phyloP scores from a whole-genome alignment of 2,113 vertebrate genomes.

The Trematocara unimaculatum region DNA sequence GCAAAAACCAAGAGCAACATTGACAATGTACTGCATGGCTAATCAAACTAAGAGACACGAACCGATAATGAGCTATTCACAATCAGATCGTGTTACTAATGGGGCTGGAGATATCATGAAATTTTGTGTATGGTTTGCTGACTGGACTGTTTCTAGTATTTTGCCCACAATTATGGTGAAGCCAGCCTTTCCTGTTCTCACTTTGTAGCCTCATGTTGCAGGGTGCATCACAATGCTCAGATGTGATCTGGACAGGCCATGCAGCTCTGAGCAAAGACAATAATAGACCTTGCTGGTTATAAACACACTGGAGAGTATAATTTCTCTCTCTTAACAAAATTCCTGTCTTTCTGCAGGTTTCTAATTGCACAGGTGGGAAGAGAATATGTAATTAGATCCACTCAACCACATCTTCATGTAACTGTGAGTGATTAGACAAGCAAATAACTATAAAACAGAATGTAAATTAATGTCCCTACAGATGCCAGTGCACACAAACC shows the following conservation, averaged over 20 bases:
- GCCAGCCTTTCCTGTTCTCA: slow-evolving; percentile 9
- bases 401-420: slow-evolving; percentile 5
- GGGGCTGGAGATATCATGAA: slow-evolving; percentile 3
- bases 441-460: slow-evolving; percentile 4
- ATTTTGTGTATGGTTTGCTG: neutral
- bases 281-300: neutral
- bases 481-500: neutral
- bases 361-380: slow-evolving; percentile 31
- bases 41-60: slow-evolving; percentile 13
- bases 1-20: neutral
- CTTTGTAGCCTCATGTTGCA: neutral
- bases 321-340: neutral
- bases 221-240: slow-evolving; percentile 1
- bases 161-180: slow-evolving; percentile 22
- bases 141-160: slow-evolving; percentile 15
- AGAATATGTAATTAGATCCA: slow-evolving; percentile 15
- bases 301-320: neutral
- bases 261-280: slow-evolving; percentile 2
- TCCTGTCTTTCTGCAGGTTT: neutral
- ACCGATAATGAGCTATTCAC: slow-evolving; percentile 23
- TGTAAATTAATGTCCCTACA: slow-evolving; percentile 20
- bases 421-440: slow-evolving; percentile 11
- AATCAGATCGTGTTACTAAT: slow-evolving; percentile 32
- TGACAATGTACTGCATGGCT: neutral
- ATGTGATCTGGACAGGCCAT: slow-evolving; percentile 1